Base-by-base conservation (phyloP, 1,140 invertebrate genomes). In the Delia radicum region DNA sequence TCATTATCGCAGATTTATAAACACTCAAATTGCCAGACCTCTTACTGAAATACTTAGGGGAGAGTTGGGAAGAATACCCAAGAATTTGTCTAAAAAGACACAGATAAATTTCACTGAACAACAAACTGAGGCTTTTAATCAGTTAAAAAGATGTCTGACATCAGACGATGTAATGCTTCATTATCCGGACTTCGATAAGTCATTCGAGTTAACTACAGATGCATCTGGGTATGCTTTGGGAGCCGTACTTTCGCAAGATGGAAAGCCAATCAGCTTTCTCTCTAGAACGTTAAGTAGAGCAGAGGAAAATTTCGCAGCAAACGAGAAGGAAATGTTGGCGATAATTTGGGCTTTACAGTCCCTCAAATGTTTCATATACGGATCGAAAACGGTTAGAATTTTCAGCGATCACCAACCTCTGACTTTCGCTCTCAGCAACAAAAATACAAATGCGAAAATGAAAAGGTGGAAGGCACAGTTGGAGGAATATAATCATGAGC, bases 381-480 rank as follows among this genome's bases (percentile, higher is more conserved):
- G 74, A 7, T 33, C 69, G 7, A 37, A 33, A 13, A 62, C 65
- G 21, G 28, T 75, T 3, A 75, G 48, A 42, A 42, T 75, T 27
- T 75, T 24, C 15, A 63, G 61, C 6, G 74, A 75, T 18, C 62
- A 67, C 37, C 74, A 75, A 27, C 74, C 74, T 3, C 62, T 75
- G 13, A 67, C 74, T 13, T 67, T 65, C 62, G 26, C 5, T 75
- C 18, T 75, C 73, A 29, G 48, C 61, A n/a, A 46, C 8, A 15
- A n/a, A n/a, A 48, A 48, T n/a, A 10, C 24, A 5, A 65, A 65
- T n/a, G 12, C 83, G 62, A 77, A 86, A 78, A 74, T 90, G n/a
- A 80, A 87, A 0, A 77, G 88, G 26, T 91, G 89, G 89, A 73
- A 85, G 28, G 29, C 48, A 15, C 37, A 33, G 33, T 29, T 62